phyloP scores from a whole-genome alignment of 2,797 vertebrate species.

The Pempheris klunzingeri region DNA sequence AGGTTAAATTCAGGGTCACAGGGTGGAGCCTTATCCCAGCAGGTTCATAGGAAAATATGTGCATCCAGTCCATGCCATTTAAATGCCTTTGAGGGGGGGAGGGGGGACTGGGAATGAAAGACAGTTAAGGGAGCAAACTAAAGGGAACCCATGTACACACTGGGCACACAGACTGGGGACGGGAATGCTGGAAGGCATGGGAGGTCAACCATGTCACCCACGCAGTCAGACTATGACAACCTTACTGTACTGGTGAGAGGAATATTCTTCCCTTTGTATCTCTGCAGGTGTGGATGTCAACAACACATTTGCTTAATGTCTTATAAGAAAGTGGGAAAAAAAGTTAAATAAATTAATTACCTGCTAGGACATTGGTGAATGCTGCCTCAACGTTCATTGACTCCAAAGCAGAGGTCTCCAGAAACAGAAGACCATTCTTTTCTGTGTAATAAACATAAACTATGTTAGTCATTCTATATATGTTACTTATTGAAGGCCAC shows the following conservation, averaged over 20 bases:
- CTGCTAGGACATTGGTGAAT: constrained; percentile 83
- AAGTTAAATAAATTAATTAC: constrained; percentile 63
- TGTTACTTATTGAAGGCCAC: too few species aligned
- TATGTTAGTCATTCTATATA: background rate
- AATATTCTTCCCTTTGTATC: background rate
- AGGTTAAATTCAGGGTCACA: constrained; percentile 21
- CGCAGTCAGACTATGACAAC: background rate
- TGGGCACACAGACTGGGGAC: background rate
- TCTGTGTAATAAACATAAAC: constrained; percentile 62
- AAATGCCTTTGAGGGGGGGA: background rate
- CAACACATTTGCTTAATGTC: background rate
- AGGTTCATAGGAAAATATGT: constrained; percentile 1
- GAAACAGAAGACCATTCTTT: constrained; percentile 82
- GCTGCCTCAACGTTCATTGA: constrained; percentile 86
- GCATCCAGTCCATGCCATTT: background rate
- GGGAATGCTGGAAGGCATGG: background rate
- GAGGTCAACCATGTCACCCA: background rate
- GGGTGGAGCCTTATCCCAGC: background rate
- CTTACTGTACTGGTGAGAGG: background rate
- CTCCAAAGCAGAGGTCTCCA: constrained; percentile 87
- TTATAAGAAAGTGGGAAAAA: background rate
- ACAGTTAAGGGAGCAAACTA: background rate
- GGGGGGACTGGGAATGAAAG: background rate
- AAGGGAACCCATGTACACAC: background rate
- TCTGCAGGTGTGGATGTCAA: background rate